A percentile compares a stretch with the other conserved stretches of the same genome.
Conservation (phyloP, 2,113 vertebrate species). For the Euleptes europaea region DNA sequence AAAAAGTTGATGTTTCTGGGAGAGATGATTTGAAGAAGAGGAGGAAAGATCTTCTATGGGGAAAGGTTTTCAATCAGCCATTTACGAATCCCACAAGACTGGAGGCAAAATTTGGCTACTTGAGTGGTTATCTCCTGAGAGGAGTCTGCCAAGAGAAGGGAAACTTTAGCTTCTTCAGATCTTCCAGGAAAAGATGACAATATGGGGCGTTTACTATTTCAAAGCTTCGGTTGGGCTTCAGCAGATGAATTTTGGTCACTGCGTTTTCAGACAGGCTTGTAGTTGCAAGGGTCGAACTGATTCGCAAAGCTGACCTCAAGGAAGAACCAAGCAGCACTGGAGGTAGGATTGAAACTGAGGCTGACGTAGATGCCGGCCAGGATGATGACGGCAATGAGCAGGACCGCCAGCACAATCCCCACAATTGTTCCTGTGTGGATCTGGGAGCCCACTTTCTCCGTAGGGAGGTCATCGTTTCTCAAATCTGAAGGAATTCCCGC, state of each 20-base stretch:
- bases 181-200: too few relatives aligned
- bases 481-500: slow-evolving; percentile 50
- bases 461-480: slow-evolving; percentile 51
- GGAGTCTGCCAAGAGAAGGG: too few relatives aligned
- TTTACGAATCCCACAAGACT: too few relatives aligned
- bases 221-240: neutral
- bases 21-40: too few relatives aligned
- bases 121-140: too few relatives aligned
- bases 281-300: neutral
- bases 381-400: slow-evolving; percentile 82
- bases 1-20: too few relatives aligned
- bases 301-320: slow-evolving; percentile 82
- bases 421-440: slow-evolving; percentile 86
- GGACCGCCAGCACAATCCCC: slow-evolving; percentile 82
- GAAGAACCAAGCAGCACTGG: slow-evolving; percentile 88
- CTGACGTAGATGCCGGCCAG: slow-evolving; percentile 89
- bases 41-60: too few relatives aligned
- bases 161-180: too few relatives aligned
- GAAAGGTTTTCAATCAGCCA: too few relatives aligned
- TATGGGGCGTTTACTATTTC: too few relatives aligned
- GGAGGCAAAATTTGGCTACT: too few relatives aligned
- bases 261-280: neutral
- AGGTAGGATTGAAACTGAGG: slow-evolving; percentile 80
- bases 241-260: neutral
- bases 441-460: slow-evolving; percentile 55